Conservation (phyloP, 2,888 invertebrate genomes). For the Ischnus inquisitorius region DNA sequence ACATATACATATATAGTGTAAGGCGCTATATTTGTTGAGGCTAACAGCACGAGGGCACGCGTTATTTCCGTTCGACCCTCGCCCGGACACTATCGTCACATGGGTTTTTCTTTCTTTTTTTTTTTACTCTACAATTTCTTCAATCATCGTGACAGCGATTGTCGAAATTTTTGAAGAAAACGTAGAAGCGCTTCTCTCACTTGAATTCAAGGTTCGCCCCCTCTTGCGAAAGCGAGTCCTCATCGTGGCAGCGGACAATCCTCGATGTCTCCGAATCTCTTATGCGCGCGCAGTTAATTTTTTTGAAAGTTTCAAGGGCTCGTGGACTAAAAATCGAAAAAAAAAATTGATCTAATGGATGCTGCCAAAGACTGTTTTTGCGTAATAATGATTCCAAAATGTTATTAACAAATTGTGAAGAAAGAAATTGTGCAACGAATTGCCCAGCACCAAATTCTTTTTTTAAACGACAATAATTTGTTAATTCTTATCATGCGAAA, state of each 20-base stretch:
- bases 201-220: neutral
- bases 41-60: slow-evolving; percentile 57
- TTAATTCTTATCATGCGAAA: too few relatives aligned
- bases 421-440: too few relatives aligned
- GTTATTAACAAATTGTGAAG: too few relatives aligned
- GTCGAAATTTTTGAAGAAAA: slow-evolving; percentile 18
- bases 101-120: neutral
- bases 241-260: slow-evolving; percentile 31
- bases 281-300: neutral
- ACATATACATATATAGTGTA: slow-evolving; percentile 19
- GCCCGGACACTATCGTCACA: slow-evolving; percentile 25
- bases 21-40: slow-evolving; percentile 36
- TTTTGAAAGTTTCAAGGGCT: too few relatives aligned
- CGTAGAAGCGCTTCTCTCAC: slow-evolving; percentile 24
- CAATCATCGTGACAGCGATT: slow-evolving; percentile 9
- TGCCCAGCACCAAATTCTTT: too few relatives aligned
- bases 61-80: slow-evolving; percentile 56
- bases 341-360: too few relatives aligned
- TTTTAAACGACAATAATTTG: too few relatives aligned
- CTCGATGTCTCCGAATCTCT: neutral
- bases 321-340: too few relatives aligned
- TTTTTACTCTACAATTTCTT: slow-evolving; percentile 15
- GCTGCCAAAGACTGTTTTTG: too few relatives aligned
- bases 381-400: too few relatives aligned
- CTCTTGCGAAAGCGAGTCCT: slow-evolving; percentile 10